phyloP scores from a whole-genome alignment of 2,888 invertebrate genomes.

The Coecobrya sp. region DNA sequence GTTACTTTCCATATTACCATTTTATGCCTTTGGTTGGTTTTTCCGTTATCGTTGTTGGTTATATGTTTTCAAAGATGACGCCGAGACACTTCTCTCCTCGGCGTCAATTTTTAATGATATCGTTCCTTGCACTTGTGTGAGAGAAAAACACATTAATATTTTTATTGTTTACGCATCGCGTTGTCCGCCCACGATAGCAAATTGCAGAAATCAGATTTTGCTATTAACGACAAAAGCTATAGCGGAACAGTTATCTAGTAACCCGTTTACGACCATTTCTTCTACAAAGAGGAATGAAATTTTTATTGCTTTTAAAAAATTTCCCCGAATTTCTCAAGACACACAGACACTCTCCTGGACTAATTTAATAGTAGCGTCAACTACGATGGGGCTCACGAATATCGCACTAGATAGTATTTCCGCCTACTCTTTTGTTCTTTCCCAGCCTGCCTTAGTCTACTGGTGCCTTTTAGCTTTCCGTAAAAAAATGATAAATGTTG shows the following conservation, averaged over 20 bases:
- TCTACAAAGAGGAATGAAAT: too few relatives aligned
- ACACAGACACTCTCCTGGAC: neutral
- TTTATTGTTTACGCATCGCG: neutral
- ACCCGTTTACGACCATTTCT: neutral
- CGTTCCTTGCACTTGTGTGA: neutral
- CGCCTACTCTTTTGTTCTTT: neutral
- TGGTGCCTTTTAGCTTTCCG: neutral
- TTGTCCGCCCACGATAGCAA: neutral
- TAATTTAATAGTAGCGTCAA: neutral
- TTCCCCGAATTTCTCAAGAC: neutral
- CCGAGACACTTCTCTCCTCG: neutral
- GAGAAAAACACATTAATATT: neutral
- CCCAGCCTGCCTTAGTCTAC: neutral
- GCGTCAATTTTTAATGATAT: neutral
- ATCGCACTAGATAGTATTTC: too few relatives aligned
- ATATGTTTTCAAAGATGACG: neutral
- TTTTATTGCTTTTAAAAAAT: neutral
- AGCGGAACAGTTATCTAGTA: too few relatives aligned
- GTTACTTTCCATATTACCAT: too few relatives aligned
- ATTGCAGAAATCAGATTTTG: slow-evolving; percentile 16
- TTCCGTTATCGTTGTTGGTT: neutral
- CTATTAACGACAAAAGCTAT: neutral
- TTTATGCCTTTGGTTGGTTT: too few relatives aligned
- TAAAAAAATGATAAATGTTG: neutral
- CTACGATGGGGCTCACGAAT: neutral